A percentile compares a stretch with the other conserved stretches of the same genome.
Evolutionary conservation across 2,113 vertebrate species (phyloP).

Genomic region (Nanorana parkeri): DNA sequence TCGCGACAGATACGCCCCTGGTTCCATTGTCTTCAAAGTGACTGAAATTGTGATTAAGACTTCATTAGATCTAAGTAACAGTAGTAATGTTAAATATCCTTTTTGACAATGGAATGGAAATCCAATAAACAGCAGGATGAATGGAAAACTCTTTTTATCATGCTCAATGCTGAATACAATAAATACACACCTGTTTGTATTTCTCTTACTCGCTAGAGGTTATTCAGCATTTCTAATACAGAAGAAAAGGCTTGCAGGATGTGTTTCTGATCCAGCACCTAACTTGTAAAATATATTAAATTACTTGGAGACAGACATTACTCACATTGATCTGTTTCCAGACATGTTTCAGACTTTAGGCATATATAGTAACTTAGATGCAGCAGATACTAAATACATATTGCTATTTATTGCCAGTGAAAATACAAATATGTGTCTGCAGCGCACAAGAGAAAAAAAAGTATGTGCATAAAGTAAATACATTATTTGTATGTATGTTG

Average conservation of each 20-base stretch:
- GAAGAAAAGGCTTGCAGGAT: slow-evolving; percentile 35
- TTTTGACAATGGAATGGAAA: too few species aligned
- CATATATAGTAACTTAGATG: background rate
- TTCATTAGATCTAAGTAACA: slow-evolving; percentile 1
- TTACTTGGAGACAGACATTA: slow-evolving; percentile 53
- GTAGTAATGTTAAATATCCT: background rate
- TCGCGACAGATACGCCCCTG: too few species aligned
- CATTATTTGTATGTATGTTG: too few species aligned
- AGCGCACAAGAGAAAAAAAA: too few species aligned
- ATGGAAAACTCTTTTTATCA: slow-evolving; percentile 45
- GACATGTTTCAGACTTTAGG: slow-evolving; percentile 11
- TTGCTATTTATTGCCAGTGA: background rate
- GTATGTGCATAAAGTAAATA: too few species aligned
- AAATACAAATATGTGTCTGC: background rate
- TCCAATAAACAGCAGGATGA: slow-evolving; percentile 26
- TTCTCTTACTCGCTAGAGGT: slow-evolving; percentile 24
- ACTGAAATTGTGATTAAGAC: background rate
- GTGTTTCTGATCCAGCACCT: slow-evolving; percentile 45
- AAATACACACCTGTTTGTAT: slow-evolving; percentile 52
- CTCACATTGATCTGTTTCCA: slow-evolving; percentile 45
- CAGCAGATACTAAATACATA: slow-evolving; percentile 1
- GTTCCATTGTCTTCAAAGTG: too few species aligned
- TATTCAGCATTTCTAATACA: slow-evolving; percentile 31
- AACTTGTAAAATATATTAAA: slow-evolving; percentile 51
- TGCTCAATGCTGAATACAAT: slow-evolving; percentile 20